Evolutionary conservation across 1,140 invertebrate species (phyloP), one percentile per base, ranked within the genome.

Genomic region (Choristoneura fumiferana): DNA sequence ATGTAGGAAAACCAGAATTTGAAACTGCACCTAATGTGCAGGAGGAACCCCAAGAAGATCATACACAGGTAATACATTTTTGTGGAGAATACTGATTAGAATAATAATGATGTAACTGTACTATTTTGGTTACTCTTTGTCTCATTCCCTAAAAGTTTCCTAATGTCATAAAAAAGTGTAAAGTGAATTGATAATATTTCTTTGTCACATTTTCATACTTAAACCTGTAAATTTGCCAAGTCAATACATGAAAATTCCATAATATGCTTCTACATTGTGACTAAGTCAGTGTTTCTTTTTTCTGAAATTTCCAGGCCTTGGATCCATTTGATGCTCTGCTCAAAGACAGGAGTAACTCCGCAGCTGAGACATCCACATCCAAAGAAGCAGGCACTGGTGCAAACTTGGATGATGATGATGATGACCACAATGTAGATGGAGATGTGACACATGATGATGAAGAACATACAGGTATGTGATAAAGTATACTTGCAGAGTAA

Each of bases 321-420:
- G 89, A 90, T 70, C 89, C 89, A 8, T 90, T 90, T 75, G 87
- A 90, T 67, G 78, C 85, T 22, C 63, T 90, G 0, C 56, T 90
- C 9, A 87, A 84, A 68, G 81, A 85, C 52, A 62, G 63, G 10
- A 61, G 53, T 58, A 74, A 82, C 17, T 49, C 64, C 10, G 70
- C 67, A 57, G 52, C 60, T 34, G 71, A 71, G 33, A 63, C 71
- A 8, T 64, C 71, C 6, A 65, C 66, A 14, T 53, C 58, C 18
- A 68, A 77, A 54, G 65, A 66, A 18, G 58, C 65, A n/a, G 60
- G 67, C 6, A 66, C 71, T 18, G 69, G 73, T 8, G 70, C 35
- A 0, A 58, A 78, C 40, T 65, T 79, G 14, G 76, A 79, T 45
- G 80, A 84, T 59, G 84, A 87, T 55, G 80, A 84, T 71, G 78